A percentile compares a stretch with the other conserved stretches of the same genome.
phyloP scores from a whole-genome alignment of 2,888 invertebrate genomes.

The Rhagonycha lutea region DNA sequence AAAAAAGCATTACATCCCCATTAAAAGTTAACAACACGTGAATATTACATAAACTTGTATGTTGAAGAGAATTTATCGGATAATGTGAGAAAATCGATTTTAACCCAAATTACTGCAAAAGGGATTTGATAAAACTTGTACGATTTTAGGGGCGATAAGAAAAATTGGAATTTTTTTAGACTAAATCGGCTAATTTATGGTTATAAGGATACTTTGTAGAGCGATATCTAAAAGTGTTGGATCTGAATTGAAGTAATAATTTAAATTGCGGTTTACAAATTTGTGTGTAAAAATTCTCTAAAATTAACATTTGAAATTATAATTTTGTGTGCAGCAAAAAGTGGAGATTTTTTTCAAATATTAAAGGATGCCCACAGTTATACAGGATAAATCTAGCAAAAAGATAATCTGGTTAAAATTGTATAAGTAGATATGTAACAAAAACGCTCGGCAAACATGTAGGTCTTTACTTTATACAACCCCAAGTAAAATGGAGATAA shows the following conservation, averaged over 20 bases:
- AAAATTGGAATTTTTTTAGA: neutral
- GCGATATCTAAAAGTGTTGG: neutral
- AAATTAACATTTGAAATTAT: neutral
- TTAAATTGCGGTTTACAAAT: neutral
- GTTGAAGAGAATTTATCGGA: neutral
- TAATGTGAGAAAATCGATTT: neutral
- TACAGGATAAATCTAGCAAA: constrained; percentile 16
- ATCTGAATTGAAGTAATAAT: neutral
- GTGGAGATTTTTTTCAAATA: neutral
- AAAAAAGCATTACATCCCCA: neutral
- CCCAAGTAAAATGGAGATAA: constrained; percentile 38
- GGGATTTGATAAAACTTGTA: neutral
- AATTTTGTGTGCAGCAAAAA: neutral
- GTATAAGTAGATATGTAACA: constrained; percentile 38
- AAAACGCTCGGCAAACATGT: constrained; percentile 43
- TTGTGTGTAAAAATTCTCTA: neutral
- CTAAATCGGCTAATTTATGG: neutral
- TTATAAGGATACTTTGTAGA: neutral
- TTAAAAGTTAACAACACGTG: neutral
- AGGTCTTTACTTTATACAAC: constrained; percentile 36
- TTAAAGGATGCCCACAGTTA: neutral
- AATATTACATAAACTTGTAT: neutral
- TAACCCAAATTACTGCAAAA: neutral
- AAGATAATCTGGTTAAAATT: constrained; percentile 43
- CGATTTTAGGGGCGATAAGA: neutral